Conservation (phyloP, 2,888 invertebrate species). For the Cheilosia pagana region DNA sequence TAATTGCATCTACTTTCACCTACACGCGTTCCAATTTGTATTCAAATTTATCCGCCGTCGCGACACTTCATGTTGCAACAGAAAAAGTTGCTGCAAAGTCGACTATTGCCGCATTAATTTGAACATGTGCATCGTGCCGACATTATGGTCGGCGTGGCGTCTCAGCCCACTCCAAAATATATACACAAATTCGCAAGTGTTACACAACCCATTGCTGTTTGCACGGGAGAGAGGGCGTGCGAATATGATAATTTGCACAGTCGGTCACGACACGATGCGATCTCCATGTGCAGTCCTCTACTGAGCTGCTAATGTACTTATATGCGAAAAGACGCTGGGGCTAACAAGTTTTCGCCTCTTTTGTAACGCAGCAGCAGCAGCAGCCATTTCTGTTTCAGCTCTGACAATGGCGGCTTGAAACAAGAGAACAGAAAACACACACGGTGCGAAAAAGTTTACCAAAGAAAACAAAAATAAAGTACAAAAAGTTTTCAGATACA, state of each 20-base stretch:
- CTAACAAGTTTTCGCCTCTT: constrained; percentile 30
- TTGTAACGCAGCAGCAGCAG: constrained; percentile 37
- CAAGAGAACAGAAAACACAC: constrained; percentile 34
- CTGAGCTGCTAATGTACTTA: background rate
- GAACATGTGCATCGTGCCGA: background rate
- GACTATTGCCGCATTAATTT: constrained; percentile 44
- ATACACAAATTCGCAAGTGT: constrained; percentile 20
- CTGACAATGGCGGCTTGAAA: constrained; percentile 63
- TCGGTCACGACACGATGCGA: constrained; percentile 9
- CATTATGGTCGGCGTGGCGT: constrained; percentile 8
- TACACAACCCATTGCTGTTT: constrained; percentile 15
- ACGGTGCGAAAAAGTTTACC: constrained; percentile 41
- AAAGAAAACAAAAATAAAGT: constrained; percentile 40
- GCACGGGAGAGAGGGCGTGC: constrained; percentile 23
- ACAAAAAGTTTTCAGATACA: constrained; percentile 45
- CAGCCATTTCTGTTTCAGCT: constrained; percentile 60
- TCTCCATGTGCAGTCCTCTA: constrained; percentile 1
- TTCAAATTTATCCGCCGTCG: constrained; percentile 15
- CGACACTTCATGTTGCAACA: constrained; percentile 12
- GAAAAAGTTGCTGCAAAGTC: constrained; percentile 35
- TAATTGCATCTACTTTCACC: constrained; percentile 14
- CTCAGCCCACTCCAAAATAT: constrained; percentile 29
- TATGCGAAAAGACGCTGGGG: constrained; percentile 7
- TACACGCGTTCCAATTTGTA: constrained; percentile 24
- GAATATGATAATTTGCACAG: constrained; percentile 15